Evolutionary conservation across 1,140 invertebrate species (phyloP).

Genomic region (Pseudomyrmex gracilis): DNA sequence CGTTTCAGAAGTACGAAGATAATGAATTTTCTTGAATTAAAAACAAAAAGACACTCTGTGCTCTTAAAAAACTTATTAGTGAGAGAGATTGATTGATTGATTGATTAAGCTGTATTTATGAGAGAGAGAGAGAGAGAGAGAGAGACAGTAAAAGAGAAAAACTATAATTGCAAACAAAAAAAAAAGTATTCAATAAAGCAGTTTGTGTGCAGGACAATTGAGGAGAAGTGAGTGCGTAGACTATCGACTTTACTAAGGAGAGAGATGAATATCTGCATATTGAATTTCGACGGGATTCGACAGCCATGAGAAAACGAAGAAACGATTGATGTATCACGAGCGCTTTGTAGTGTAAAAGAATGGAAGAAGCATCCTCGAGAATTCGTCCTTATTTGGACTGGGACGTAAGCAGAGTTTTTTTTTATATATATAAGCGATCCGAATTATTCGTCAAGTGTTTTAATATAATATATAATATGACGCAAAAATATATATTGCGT

Average conservation of each 20-base stretch:
- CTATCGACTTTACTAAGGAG: neutral
- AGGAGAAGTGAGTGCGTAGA: neutral
- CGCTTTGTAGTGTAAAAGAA: slow-evolving; percentile 69
- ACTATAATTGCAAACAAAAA: neutral
- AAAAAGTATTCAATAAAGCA: neutral
- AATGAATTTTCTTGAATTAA: too few species aligned
- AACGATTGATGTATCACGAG: slow-evolving; percentile 65
- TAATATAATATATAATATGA: too few species aligned
- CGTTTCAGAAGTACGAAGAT: too few species aligned
- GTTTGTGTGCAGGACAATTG: neutral
- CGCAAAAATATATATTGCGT: too few species aligned
- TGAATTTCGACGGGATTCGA: slow-evolving; percentile 34
- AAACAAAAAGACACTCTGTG: too few species aligned
- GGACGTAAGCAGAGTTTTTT: slow-evolving; percentile 81
- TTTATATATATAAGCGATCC: neutral
- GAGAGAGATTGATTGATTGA: too few species aligned
- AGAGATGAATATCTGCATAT: slow-evolving; percentile 31
- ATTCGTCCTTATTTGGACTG: slow-evolving; percentile 84
- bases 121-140: neutral
- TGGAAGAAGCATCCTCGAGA: slow-evolving; percentile 82
- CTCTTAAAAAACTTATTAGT: neutral
- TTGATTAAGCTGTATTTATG: too few species aligned
- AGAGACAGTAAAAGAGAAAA: neutral
- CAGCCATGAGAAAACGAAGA: slow-evolving; percentile 77
- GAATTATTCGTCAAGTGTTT: neutral